These are phyloP conservation scores for Tiphia femorata DNA, from an alignment of 2,888 invertebrate species.

Conservation along the genomic window DNA sequence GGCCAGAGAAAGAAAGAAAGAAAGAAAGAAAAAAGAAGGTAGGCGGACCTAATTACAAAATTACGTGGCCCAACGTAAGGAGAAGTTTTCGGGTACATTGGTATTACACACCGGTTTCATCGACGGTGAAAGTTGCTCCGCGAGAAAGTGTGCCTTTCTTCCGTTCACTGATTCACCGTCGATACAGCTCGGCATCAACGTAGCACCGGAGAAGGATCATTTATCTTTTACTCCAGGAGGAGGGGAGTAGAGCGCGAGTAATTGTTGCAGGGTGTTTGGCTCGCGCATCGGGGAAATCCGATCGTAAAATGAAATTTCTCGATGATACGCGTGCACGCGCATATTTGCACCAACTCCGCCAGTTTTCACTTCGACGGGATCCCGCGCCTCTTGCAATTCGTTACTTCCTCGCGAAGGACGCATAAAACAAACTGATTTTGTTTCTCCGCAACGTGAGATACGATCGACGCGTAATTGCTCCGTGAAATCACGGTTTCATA, in stretches of 20 bases:
- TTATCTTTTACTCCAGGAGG: constrained; percentile 12
- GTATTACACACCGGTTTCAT: constrained; percentile 55
- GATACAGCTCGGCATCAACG: constrained; percentile 44
- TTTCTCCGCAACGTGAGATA: no score
- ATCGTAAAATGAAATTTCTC: constrained; percentile 8
- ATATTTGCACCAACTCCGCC: no score
- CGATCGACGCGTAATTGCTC: no score
- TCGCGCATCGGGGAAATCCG: constrained; percentile 13
- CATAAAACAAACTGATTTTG: no score
- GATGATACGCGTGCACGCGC: background rate
- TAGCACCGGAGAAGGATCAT: constrained; percentile 7
- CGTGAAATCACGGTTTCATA: no score
- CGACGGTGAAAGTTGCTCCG: constrained; percentile 67
- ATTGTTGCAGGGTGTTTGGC: background rate
- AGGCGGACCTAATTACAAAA: constrained; percentile 15
- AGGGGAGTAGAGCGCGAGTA: background rate
- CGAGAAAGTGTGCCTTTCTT: constrained; percentile 68
- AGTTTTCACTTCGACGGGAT: no score
- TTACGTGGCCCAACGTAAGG: constrained; percentile 22
- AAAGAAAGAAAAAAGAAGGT: background rate
- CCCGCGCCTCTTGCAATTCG: no score
- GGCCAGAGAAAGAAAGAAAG: background rate
- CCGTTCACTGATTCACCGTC: constrained; percentile 64
- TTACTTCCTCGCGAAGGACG: no score
- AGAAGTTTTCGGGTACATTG: constrained; percentile 54